Base-by-base conservation (phyloP, 1,140 invertebrate species). In the Ooceraea biroi region DNA sequence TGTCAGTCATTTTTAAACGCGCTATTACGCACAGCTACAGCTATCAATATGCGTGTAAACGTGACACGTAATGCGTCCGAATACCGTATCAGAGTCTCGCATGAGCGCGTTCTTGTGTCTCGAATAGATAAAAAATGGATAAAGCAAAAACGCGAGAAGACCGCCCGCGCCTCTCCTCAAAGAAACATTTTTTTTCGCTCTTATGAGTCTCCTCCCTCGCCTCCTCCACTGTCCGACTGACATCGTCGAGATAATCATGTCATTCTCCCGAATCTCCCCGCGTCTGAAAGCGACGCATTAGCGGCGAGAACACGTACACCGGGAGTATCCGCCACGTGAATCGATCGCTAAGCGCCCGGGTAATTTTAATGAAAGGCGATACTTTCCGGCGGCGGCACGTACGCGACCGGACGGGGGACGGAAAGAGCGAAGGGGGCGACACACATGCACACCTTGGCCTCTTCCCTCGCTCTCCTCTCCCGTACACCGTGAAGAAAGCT, bases 321-420 rank as follows among this genome's bases (percentile, higher is more conserved):
- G 5, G 69, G 41, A 25, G 63, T 78, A 55, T 78, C 36, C 46
- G 46, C 25, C 41, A 58, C 44, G 82, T 52, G 65, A 82, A 89
- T 87, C 86, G 88, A 90, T 88, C 82, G 76, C 57, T 74, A 84
- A 66, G 61, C 73, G 44, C 63, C 71, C 76, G 61, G 86, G 87
- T 92, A 92, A 92, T 92, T 92, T 92, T 87, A 90, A 91, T 90
- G 91, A 92, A 92, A 91, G 91, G 83, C 89, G 91, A 92, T 92
- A 92, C 91, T 89, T 78, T 82, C 80, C 50, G 57, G 52, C 86
- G 65, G n/a, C 65, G 44, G 52, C 36, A 36, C 48, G 73, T 52
- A 61, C 65, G 61, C 46, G 65, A 58, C 74, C 68, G 63, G 25
- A 12, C 19, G 22, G 11, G 25, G 14, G 36, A 30, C 8, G n/a